phyloP scores from a whole-genome alignment of 1,140 invertebrate species.

The Arctopsyche grandis region DNA sequence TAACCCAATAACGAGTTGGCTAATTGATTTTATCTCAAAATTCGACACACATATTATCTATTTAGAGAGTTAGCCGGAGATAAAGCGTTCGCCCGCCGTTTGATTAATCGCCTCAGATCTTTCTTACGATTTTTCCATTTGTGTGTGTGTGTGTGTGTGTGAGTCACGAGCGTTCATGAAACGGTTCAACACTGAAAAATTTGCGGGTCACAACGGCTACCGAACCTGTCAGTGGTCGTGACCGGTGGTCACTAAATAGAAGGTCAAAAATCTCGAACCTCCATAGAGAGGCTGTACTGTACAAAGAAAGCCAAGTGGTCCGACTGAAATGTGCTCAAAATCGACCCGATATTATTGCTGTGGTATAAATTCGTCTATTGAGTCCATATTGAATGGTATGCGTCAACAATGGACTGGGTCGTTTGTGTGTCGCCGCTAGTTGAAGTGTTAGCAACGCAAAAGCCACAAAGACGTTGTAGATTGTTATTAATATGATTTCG shows the following conservation, averaged over 20 bases:
- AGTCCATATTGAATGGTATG: too few relatives aligned
- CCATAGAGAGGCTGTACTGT: too few relatives aligned
- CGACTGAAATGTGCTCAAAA: too few relatives aligned
- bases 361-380: too few relatives aligned
- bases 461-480: too few relatives aligned
- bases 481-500: too few relatives aligned
- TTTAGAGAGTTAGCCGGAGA: constrained; percentile 8
- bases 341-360: too few relatives aligned
- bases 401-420: too few relatives aligned
- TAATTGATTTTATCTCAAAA: background rate
- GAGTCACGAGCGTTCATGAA: constrained; percentile 46
- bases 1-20: background rate
- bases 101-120: constrained; percentile 11
- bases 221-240: constrained; percentile 30
- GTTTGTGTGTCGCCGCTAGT: too few relatives aligned
- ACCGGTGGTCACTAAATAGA: constrained; percentile 18
- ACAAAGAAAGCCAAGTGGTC: too few relatives aligned
- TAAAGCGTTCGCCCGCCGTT: constrained; percentile 4
- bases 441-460: too few relatives aligned
- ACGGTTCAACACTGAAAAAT: constrained; percentile 35
- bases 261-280: constrained; percentile 25
- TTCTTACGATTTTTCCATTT: background rate
- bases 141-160: too few relatives aligned
- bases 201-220: constrained; percentile 36
- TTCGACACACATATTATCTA: background rate